Evolutionary conservation across 2,888 invertebrate species (phyloP), one percentile per base, ranked within the genome.

Genomic region (Harpagoxenus sublaevis): DNA sequence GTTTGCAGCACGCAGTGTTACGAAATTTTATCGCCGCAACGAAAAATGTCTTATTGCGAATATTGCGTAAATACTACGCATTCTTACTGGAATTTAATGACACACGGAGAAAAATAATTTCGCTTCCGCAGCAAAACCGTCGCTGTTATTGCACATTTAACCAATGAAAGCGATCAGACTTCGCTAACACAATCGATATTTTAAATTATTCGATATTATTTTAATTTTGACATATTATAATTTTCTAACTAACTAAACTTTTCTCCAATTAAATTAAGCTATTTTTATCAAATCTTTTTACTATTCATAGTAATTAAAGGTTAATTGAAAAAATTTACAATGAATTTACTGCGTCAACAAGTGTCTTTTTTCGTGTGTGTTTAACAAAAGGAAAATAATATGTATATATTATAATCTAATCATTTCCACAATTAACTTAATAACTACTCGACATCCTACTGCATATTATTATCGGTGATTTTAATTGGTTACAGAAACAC

Each of bases 1-100:
- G 15, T 55, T 5, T n/a, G 12, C 42, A 10, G 12, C 31, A 9
- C 12, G 42, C 10, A 15, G 15, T 6, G 12, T 70, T 57, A 12
- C 71, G 60, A 81, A 81, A 81, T 60, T 57, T 39, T 55, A 62
- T 39, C 60, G 39, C 12, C n/a, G 8, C 45, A 28, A 31, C 63
- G 23, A 71, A 62, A 79, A 62, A 51, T 51, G 28, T 15, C 31
- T 57, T 68, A 66, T 31, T 39, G 31, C 45, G 8, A 15, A 55
- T 48, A 55, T 66, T 66, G 18, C 53, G 15, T n/a, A 42, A 15
- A 15, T 12, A 8, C 45, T 42, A 65, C n/a, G 2, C 10, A 23
- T 35, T 79, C 18, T 70, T 60, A 23, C 3, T 39, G 48, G 60
- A 79, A 79, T 62, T 79, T 79, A 62, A 79, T 51, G 70, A 79